Percentiles rank a stretch among this genome's conserved stretches.
These are phyloP conservation scores for Bucorvus abyssinicus DNA, from an alignment of 2,797 vertebrate genomes.

Conservation along the genomic window DNA sequence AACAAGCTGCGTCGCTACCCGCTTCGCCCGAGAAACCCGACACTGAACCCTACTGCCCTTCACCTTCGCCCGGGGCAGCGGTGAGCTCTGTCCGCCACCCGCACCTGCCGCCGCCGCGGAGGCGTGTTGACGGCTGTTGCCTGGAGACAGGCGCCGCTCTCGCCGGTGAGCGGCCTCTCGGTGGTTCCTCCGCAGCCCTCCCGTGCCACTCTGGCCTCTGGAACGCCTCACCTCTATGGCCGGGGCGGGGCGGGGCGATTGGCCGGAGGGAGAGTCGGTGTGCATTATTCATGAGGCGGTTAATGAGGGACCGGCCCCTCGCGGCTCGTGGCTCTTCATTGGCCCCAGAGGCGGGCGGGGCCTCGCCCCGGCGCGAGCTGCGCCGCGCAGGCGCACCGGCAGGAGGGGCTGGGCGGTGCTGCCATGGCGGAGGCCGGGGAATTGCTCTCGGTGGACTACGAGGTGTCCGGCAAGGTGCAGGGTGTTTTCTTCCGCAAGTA, in stretches of 20 bases:
- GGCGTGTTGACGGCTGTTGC: neutral
- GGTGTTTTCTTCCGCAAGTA: slow-evolving; percentile 96
- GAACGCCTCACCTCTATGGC: neutral
- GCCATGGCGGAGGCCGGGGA: slow-evolving; percentile 80
- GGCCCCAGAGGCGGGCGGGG: accelerated
- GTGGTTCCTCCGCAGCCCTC: neutral
- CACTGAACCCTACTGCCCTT: accelerated
- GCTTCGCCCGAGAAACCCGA: neutral
- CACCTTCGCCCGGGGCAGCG: neutral
- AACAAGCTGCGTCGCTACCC: neutral
- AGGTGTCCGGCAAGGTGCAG: slow-evolving; percentile 91
- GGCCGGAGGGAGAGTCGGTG: too few species aligned
- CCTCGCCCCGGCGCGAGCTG: accelerated
- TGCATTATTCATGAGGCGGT: neutral
- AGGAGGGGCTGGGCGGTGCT: neutral
- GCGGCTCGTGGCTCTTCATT: neutral
- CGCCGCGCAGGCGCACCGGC: neutral
- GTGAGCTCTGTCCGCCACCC: neutral
- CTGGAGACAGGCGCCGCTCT: neutral
- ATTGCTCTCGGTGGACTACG: slow-evolving; percentile 89
- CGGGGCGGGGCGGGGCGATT: too few species aligned
- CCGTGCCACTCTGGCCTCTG: accelerated
- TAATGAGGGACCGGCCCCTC: too few species aligned
- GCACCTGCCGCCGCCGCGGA: too few species aligned
- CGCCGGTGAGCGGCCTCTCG: neutral